Conservation (phyloP, 1,140 invertebrate species). For the Megalonaias nervosa region DNA sequence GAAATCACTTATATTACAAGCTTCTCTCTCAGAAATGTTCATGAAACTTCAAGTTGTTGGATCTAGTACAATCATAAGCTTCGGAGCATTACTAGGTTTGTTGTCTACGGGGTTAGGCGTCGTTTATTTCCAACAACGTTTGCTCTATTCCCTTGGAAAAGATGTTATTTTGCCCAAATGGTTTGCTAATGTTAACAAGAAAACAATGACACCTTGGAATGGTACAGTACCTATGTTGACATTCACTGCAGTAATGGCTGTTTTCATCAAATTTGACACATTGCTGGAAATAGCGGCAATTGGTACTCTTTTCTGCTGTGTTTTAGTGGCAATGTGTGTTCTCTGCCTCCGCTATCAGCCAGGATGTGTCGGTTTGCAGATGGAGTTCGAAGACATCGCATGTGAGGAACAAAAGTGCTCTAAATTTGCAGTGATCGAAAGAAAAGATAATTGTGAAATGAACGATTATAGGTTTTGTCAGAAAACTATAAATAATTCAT, state of each 20-base stretch:
- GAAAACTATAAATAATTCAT: not conserved
- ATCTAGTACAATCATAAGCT: slow-evolving; percentile 60
- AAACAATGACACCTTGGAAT: slow-evolving; percentile 76
- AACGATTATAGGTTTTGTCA: not conserved
- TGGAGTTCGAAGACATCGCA: slow-evolving; percentile 60
- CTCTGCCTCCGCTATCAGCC: slow-evolving; percentile 77
- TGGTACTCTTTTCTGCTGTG: slow-evolving; percentile 89
- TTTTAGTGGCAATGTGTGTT: slow-evolving; percentile 88
- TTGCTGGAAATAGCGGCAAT: slow-evolving; percentile 91
- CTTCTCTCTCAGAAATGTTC: slow-evolving; percentile 50
- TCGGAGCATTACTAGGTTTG: slow-evolving; percentile 65
- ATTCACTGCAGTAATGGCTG: slow-evolving; percentile 79
- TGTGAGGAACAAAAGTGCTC: slow-evolving; percentile 5
- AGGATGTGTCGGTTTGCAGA: slow-evolving; percentile 47
- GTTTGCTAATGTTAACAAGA: slow-evolving; percentile 71
- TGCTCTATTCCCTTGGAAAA: slow-evolving; percentile 93
- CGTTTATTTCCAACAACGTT: slow-evolving; percentile 95
- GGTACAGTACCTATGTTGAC: slow-evolving; percentile 86
- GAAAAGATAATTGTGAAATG: not conserved
- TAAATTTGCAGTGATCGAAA: not conserved
- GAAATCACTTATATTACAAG: slow-evolving; percentile 46
- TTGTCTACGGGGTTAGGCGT: slow-evolving; percentile 82
- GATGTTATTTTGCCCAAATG: slow-evolving; percentile 92
- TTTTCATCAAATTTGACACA: slow-evolving; percentile 88
- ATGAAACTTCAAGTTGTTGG: slow-evolving; percentile 54